Evolutionary conservation across 2,113 vertebrate genomes (phyloP).

Genomic region (Colossoma macropomum): DNA sequence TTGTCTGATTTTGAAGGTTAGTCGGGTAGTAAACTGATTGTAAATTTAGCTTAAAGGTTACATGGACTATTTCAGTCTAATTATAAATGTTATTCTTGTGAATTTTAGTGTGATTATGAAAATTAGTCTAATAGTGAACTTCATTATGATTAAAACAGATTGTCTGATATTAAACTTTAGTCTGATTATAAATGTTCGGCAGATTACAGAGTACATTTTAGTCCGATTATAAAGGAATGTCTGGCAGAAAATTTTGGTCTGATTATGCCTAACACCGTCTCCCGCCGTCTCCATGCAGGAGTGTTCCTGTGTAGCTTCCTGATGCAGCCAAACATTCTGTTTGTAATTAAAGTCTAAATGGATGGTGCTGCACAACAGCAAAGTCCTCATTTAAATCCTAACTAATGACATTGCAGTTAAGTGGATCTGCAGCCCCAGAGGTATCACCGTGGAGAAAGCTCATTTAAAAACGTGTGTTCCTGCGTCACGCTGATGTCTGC

Average conservation of each 20-base stretch:
- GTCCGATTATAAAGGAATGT: not conserved
- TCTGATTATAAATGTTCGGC: not conserved
- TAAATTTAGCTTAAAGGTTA: too few species aligned
- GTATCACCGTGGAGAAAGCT: slow-evolving; percentile 69
- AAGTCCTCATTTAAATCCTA: slow-evolving; percentile 71
- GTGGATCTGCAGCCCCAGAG: slow-evolving; percentile 69
- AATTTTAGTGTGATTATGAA: too few species aligned
- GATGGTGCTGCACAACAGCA: slow-evolving; percentile 72
- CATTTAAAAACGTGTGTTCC: slow-evolving; percentile 68
- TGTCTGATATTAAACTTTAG: too few species aligned
- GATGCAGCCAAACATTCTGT: slow-evolving; percentile 56
- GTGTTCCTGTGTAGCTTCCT: slow-evolving; percentile 15
- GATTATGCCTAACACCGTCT: not conserved
- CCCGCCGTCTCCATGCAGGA: not conserved
- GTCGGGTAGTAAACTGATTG: too few species aligned
- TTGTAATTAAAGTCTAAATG: slow-evolving; percentile 73
- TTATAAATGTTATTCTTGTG: too few species aligned
- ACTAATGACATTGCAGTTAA: slow-evolving; percentile 72
- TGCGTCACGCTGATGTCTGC: not conserved
- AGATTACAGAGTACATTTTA: not conserved
- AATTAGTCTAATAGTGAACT: too few species aligned
- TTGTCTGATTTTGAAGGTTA: too few species aligned
- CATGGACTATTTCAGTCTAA: too few species aligned
- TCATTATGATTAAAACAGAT: too few species aligned
- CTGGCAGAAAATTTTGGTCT: not conserved